Evolutionary conservation across 2,113 vertebrate genomes (phyloP).

Genomic region (Python bivittatus): DNA sequence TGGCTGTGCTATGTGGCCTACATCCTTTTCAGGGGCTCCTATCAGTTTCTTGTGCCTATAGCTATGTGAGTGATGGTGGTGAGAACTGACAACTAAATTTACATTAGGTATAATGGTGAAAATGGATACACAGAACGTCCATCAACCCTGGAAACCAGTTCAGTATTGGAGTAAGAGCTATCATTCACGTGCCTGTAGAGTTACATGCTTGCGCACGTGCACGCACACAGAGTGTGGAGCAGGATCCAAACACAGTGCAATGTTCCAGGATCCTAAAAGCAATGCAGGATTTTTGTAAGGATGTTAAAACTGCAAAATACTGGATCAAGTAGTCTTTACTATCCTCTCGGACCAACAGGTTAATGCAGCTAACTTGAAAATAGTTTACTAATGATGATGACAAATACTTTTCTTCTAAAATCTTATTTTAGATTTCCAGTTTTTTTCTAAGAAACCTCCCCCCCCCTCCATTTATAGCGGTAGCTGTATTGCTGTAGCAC

Average conservation of each 20-base stretch:
- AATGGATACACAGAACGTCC: neutral
- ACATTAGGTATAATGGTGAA: neutral
- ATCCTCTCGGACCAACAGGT: neutral
- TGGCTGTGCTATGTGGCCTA: conserved; percentile 89
- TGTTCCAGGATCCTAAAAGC: neutral
- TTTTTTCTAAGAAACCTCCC: neutral
- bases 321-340: neutral
- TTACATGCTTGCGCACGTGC: neutral
- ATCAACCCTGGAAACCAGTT: neutral
- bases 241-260: neutral
- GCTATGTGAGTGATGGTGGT: conserved; percentile 83
- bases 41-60: conserved; percentile 95
- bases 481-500: neutral
- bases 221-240: neutral
- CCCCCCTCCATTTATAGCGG: neutral
- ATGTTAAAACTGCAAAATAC: neutral
- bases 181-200: neutral
- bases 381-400: neutral
- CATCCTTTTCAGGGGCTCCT: conserved; percentile 84
- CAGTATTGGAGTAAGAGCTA: neutral
- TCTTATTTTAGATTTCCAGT: too few relatives aligned
- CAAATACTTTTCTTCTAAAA: neutral
- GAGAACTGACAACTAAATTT: neutral
- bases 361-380: neutral
- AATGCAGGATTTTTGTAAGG: neutral